Conservation (phyloP, 2,888 invertebrate species). For the Pimpla rufipes region DNA sequence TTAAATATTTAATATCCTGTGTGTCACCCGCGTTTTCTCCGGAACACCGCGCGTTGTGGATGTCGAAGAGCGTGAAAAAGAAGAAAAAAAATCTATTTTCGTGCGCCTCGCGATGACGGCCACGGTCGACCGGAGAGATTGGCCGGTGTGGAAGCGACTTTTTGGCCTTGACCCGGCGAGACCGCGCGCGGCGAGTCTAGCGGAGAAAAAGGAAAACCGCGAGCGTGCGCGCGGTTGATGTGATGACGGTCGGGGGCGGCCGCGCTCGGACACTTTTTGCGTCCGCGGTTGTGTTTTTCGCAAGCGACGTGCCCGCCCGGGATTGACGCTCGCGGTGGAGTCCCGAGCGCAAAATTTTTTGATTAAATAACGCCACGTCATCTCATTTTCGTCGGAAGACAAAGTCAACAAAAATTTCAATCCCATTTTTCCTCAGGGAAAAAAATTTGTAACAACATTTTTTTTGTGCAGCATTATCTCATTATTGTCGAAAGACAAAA, state of each 20-base stretch:
- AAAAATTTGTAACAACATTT: too few relatives aligned
- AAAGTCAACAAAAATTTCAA: too few relatives aligned
- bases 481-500: too few relatives aligned
- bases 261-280: constrained; percentile 39
- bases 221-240: constrained; percentile 38
- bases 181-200: constrained; percentile 30
- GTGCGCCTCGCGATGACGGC: constrained; percentile 20
- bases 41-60: neutral
- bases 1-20: too few relatives aligned
- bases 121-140: constrained; percentile 51
- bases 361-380: too few relatives aligned
- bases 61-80: neutral
- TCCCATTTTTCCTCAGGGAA: too few relatives aligned
- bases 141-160: constrained; percentile 52
- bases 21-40: constrained; percentile 16
- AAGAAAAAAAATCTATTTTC: constrained; percentile 5
- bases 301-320: constrained; percentile 14
- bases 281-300: constrained; percentile 38
- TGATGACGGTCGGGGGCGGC: constrained; percentile 49
- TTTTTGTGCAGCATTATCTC: too few relatives aligned
- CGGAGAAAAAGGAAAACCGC: constrained; percentile 40
- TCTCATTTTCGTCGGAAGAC: too few relatives aligned
- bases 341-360: too few relatives aligned
- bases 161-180: constrained; percentile 61
- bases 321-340: neutral